Percentiles rank a stretch among this genome's conserved stretches.
phyloP scores from a whole-genome alignment of 2,888 invertebrate species.

The Notodonta ziczac region DNA sequence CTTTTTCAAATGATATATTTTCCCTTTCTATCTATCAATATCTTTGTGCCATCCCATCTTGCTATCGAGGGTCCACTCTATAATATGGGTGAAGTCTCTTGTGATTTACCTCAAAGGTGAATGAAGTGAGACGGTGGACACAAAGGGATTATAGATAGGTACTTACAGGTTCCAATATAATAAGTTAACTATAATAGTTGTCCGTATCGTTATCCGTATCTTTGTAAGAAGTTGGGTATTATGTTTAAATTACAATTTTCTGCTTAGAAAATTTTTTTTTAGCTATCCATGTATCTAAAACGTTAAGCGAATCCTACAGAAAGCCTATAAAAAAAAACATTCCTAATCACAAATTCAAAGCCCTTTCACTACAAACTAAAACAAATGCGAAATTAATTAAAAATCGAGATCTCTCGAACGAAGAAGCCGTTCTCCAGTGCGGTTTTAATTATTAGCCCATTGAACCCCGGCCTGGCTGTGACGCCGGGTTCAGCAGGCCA shows the following conservation, averaged over 20 bases:
- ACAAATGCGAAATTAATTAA: conserved; percentile 71
- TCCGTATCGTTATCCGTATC: background rate
- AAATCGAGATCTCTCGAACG: conserved; percentile 62
- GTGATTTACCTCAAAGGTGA: background rate
- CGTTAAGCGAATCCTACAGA: too few species aligned
- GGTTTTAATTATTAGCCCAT: conserved; percentile 80
- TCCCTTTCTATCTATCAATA: too few species aligned
- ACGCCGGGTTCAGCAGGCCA: conserved; percentile 63
- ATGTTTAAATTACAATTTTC: too few species aligned
- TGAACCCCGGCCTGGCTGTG: conserved; percentile 69
- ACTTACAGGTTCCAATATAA: background rate
- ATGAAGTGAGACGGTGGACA: background rate
- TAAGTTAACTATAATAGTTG: background rate
- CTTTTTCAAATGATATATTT: too few species aligned
- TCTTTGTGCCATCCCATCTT: too few species aligned
- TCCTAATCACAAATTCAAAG: conserved; percentile 3
- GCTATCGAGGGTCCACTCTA: too few species aligned
- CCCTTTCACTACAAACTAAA: conserved; percentile 42
- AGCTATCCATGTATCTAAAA: too few species aligned
- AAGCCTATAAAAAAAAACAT: background rate
- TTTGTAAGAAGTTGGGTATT: background rate
- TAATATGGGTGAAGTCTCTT: too few species aligned
- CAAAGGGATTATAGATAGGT: background rate
- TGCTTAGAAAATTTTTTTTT: too few species aligned
- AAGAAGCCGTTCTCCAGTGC: conserved; percentile 62